phyloP scores from a whole-genome alignment of 2,113 vertebrate species.

The Indicator indicator region DNA sequence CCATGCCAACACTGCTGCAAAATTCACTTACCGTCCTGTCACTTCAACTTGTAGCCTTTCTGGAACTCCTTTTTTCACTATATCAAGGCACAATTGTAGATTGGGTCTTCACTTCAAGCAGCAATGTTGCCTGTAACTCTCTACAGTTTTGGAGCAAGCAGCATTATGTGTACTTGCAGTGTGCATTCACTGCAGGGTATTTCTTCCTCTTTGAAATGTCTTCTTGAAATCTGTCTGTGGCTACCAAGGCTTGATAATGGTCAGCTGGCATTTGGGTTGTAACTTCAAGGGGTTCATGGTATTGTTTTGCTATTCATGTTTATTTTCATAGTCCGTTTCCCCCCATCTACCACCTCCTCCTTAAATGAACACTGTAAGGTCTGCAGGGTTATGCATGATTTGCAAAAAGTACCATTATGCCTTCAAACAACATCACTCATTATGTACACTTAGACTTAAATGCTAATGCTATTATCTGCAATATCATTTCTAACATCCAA shows the following conservation, averaged over 20 bases:
- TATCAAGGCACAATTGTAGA: not conserved
- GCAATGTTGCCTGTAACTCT: not conserved
- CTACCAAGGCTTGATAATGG: not conserved
- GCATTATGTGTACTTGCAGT: rapidly evolving
- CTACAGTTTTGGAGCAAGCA: not conserved
- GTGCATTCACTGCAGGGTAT: too few relatives aligned
- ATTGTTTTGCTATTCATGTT: not conserved
- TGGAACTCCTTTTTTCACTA: not conserved
- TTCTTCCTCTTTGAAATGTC: not conserved
- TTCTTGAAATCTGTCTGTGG: not conserved
- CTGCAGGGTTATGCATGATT: not conserved
- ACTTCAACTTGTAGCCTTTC: not conserved
- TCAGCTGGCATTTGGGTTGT: not conserved
- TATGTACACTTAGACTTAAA: not conserved
- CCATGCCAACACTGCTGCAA: not conserved
- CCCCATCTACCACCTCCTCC: not conserved
- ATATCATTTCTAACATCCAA: not conserved
- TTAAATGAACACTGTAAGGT: not conserved
- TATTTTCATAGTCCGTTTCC: rapidly evolving
- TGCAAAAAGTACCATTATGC: not conserved
- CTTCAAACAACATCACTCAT: not conserved
- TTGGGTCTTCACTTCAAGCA: not conserved
- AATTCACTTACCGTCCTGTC: not conserved
- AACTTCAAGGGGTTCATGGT: not conserved
- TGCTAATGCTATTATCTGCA: not conserved